Percentiles rank a stretch among this genome's conserved stretches.
Evolutionary conservation across 2,888 invertebrate species (phyloP).

Genomic region (Pseudeuparius sepicola): DNA sequence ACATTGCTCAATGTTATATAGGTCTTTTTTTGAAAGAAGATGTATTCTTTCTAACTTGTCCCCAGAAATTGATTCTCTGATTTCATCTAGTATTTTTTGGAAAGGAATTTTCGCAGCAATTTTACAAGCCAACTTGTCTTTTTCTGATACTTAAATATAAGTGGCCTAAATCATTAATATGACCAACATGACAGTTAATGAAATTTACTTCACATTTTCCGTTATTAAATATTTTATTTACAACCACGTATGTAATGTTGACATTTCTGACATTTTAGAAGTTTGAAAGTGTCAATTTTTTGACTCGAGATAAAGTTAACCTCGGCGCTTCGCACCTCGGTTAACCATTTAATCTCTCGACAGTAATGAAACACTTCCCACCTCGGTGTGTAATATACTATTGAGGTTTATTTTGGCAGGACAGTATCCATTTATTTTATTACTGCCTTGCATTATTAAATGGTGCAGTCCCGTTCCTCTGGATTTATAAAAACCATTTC

Average conservation of each 20-base stretch:
- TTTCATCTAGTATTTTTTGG: conserved; percentile 17
- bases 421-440: conserved; percentile 15
- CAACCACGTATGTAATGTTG: too few relatives aligned
- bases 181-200: conserved; percentile 10
- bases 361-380: too few relatives aligned
- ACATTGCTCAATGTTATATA: conserved; percentile 18
- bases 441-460: conserved; percentile 8
- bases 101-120: conserved; percentile 19
- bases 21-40: conserved; percentile 18
- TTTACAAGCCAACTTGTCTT: too few relatives aligned
- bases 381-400: too few relatives aligned
- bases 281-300: too few relatives aligned
- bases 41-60: conserved; percentile 13
- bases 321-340: too few relatives aligned
- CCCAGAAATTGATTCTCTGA: conserved; percentile 14
- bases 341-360: too few relatives aligned
- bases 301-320: too few relatives aligned
- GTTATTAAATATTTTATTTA: conserved; percentile 9
- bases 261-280: too few relatives aligned
- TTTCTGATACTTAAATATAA: too few relatives aligned
- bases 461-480: conserved; percentile 28
- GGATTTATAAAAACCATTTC: neutral
- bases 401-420: conserved; percentile 15
- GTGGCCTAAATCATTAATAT: conserved; percentile 17
- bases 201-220: conserved; percentile 11